Evolutionary conservation across 2,797 vertebrate species (phyloP).

Genomic region (Euphonia xanthogaster): DNA sequence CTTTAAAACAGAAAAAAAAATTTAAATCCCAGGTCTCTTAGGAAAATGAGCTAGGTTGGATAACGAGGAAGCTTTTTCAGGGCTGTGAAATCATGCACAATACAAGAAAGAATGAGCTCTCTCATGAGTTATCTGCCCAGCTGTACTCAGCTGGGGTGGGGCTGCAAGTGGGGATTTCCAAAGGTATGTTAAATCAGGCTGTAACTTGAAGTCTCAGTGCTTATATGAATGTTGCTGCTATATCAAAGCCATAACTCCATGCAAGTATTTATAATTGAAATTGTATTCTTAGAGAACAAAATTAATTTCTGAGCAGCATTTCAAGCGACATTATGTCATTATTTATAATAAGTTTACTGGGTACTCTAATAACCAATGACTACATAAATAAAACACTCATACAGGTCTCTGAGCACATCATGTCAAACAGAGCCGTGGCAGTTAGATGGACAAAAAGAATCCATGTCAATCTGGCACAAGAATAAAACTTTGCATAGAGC

Average conservation of each 20-base stretch:
- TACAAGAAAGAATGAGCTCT: neutral
- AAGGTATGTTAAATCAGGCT: slow-evolving; percentile 24
- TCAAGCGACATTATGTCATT: neutral
- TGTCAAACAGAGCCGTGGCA: neutral
- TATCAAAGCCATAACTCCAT: neutral
- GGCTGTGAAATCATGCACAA: neutral
- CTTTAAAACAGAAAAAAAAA: neutral
- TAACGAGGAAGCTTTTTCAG: neutral
- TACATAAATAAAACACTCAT: neutral
- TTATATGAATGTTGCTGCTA: neutral
- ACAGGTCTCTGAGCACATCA: neutral
- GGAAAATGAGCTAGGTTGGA: neutral
- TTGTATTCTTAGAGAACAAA: neutral
- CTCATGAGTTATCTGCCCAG: slow-evolving; percentile 46
- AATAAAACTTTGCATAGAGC: neutral
- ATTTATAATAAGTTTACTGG: neutral
- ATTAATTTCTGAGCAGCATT: neutral
- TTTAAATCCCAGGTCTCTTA: slow-evolving; percentile 9
- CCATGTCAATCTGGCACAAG: neutral
- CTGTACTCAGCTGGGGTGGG: slow-evolving; percentile 61
- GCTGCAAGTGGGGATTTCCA: slow-evolving; percentile 22
- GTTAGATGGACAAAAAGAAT: neutral
- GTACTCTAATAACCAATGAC: neutral
- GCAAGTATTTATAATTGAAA: slow-evolving; percentile 22
- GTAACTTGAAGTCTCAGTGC: neutral